These are phyloP conservation scores for Polydrusus tereticollis DNA, from an alignment of 2,888 invertebrate genomes.

Conservation along the genomic window DNA sequence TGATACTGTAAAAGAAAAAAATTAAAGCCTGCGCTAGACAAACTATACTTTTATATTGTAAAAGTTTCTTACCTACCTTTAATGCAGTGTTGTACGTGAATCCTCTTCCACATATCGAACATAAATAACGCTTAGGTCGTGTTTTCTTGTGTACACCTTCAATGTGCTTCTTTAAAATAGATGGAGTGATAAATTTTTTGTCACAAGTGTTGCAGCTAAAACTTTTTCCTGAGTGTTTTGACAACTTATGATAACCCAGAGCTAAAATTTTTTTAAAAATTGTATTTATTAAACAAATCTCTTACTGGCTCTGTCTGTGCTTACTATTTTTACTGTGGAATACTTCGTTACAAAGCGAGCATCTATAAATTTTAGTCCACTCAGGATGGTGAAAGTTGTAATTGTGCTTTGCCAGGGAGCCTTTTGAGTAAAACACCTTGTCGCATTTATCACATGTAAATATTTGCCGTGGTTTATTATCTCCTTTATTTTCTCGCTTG, in stretches of 20 bases:
- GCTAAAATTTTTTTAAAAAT: too few species aligned
- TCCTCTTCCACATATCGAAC: slow-evolving; percentile 13
- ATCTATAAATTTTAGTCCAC: neutral
- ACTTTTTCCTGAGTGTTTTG: slow-evolving; percentile 7
- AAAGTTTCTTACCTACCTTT: neutral
- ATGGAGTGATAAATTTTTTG: neutral
- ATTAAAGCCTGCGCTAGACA: too few species aligned
- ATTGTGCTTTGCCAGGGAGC: neutral
- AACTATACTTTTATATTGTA: too few species aligned
- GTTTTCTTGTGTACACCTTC: neutral
- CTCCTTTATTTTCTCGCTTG: neutral
- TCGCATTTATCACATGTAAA: slow-evolving; percentile 11
- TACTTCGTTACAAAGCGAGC: neutral
- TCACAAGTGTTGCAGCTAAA: neutral
- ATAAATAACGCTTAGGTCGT: neutral
- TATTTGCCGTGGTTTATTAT: neutral
- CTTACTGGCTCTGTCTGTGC: too few species aligned
- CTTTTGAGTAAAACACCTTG: neutral
- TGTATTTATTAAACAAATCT: too few species aligned
- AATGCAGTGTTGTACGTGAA: slow-evolving; percentile 14
- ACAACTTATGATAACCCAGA: neutral
- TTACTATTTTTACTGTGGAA: neutral
- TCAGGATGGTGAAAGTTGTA: slow-evolving; percentile 9
- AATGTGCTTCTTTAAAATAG: neutral
- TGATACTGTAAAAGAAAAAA: slow-evolving; percentile 4